A percentile compares a stretch with the other conserved stretches of the same genome.
phyloP scores from a whole-genome alignment of 2,888 invertebrate species.

The Cistogaster globosa region DNA sequence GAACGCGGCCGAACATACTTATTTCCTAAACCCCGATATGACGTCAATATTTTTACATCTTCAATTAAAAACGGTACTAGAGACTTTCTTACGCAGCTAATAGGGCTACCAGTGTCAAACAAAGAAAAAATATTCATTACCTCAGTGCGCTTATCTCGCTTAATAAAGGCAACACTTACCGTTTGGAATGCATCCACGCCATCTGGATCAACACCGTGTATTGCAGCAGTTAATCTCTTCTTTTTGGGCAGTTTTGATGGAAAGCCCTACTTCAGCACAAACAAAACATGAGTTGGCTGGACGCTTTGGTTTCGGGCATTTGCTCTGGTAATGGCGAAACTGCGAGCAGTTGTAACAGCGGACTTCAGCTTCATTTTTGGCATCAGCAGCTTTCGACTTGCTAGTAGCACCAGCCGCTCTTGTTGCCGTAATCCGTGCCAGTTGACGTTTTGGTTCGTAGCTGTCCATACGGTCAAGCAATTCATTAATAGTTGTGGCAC shows the following conservation, averaged over 20 bases:
- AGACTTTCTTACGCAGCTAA: slow-evolving; percentile 1
- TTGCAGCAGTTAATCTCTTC: too few relatives aligned
- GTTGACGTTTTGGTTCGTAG: slow-evolving; percentile 40
- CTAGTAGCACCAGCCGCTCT: slow-evolving; percentile 9
- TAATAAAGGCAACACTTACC: neutral
- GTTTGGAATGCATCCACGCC: neutral
- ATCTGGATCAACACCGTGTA: too few relatives aligned
- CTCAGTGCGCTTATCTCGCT: slow-evolving; percentile 32
- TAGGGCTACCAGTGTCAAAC: slow-evolving; percentile 35
- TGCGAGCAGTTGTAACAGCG: too few relatives aligned
- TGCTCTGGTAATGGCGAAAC: slow-evolving; percentile 17
- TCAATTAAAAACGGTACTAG: slow-evolving; percentile 17
- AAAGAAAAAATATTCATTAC: slow-evolving; percentile 21
- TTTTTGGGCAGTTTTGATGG: slow-evolving; percentile 23
- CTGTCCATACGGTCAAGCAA: slow-evolving; percentile 49
- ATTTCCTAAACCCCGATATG: slow-evolving; percentile 16
- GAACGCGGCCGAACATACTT: too few relatives aligned
- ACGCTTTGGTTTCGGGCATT: slow-evolving; percentile 38
- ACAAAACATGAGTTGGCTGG: slow-evolving; percentile 51
- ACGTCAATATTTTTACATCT: slow-evolving; percentile 13
- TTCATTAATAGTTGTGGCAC: slow-evolving; percentile 46
- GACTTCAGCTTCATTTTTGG: neutral
- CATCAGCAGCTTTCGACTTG: slow-evolving; percentile 17
- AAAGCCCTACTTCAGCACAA: slow-evolving; percentile 28
- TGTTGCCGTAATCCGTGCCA: neutral